Percentiles rank a stretch among this genome's conserved stretches.
Evolutionary conservation across 2,797 vertebrate species (phyloP).

Genomic region (Enteromius anoplus): DNA sequence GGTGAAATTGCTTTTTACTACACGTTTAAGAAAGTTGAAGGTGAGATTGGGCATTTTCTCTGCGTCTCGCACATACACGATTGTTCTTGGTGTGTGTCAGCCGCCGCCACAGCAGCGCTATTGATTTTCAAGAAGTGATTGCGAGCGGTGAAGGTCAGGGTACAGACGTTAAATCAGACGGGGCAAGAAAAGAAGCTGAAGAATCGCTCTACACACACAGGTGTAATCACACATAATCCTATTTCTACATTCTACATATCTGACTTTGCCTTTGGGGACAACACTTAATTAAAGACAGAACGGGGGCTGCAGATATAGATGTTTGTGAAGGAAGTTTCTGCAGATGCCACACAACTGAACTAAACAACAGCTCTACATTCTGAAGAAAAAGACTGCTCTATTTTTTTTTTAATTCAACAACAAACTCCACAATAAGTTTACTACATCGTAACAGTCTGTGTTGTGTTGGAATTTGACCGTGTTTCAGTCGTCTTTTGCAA

Average conservation of each 20-base stretch:
- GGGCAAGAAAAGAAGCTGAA: constrained; percentile 31
- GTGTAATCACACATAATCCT: constrained; percentile 34
- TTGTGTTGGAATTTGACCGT: too few relatives aligned
- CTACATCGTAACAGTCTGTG: too few relatives aligned
- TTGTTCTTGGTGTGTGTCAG: constrained; percentile 24
- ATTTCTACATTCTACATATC: constrained; percentile 33
- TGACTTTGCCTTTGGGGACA: constrained; percentile 7
- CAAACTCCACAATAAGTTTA: not conserved
- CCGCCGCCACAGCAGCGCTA: constrained; percentile 22
- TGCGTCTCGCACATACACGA: constrained; percentile 11
- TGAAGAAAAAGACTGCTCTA: not conserved
- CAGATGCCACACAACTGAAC: not conserved
- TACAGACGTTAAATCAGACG: constrained; percentile 51
- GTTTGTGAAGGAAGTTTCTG: not conserved
- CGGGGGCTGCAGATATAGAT: not conserved
- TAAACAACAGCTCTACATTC: not conserved
- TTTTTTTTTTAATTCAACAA: not conserved
- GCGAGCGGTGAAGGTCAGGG: constrained; percentile 54
- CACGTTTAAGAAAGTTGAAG: constrained; percentile 48
- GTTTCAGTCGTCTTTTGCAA: too few relatives aligned
- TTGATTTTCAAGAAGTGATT: constrained; percentile 56
- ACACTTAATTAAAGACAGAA: not conserved
- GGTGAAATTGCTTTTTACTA: constrained; percentile 46
- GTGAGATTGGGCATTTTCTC: constrained; percentile 44
- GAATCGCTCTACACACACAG: constrained; percentile 24